Evolutionary conservation across 37 sponge, comb jelly and placozoan species (phyloP), one percentile per base, ranked within the genome.

Genomic region (Halichondria panicea): DNA sequence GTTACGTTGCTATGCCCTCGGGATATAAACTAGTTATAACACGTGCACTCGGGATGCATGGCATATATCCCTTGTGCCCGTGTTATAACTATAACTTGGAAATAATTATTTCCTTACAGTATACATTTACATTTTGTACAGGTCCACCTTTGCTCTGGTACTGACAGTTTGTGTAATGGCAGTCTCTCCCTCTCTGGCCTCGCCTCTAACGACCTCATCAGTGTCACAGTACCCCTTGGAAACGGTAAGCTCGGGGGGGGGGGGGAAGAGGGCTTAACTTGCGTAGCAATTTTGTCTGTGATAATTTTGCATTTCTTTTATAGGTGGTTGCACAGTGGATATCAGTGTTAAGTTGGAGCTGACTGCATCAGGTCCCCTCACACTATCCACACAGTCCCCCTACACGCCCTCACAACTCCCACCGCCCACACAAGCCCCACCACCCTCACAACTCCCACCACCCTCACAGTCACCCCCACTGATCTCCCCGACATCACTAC

Each of bases 71-170:
- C n/a, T n/a, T n/a, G n/a, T n/a, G n/a, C n/a, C n/a, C n/a, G n/a
- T n/a, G n/a, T n/a, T n/a, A n/a, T n/a, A n/a, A n/a, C n/a, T n/a
- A n/a, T n/a, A n/a, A n/a, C n/a, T n/a, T n/a, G n/a, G n/a, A n/a
- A n/a, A n/a, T n/a, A n/a, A n/a, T n/a, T n/a, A n/a, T n/a, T n/a
- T n/a, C n/a, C n/a, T n/a, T n/a, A n/a, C n/a, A n/a, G n/a, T n/a
- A n/a, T n/a, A n/a, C n/a, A n/a, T n/a, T n/a, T n/a, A n/a, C n/a
- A n/a, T n/a, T n/a, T 12, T 68, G 42, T n/a, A 11, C 55, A 72
- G 73, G 37, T 72, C 8, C 73, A 72, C 41, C 42, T 72, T 1
- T 72, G 73, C 42, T 55, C 58, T 35, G 73, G 59, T 2, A 44
- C 69, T 68, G n/a, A 68, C 3, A 68, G 69, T 68, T 15, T 68